Percentiles rank a stretch among this genome's conserved stretches.
Conservation (phyloP, 2,113 vertebrate genomes). For the Neogale vison region DNA sequence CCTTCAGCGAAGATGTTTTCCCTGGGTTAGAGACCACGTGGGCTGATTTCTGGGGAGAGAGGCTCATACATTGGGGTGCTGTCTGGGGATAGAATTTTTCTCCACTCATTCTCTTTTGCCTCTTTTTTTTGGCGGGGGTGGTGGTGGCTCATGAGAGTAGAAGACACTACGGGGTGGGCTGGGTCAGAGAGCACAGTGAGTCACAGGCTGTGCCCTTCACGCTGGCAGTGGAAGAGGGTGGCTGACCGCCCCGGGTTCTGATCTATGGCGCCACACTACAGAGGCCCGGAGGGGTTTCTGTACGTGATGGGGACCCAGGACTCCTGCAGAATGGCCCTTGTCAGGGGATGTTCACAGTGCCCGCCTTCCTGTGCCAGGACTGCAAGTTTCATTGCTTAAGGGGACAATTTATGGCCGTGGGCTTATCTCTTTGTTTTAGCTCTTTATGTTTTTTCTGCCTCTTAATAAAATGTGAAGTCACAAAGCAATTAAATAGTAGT, state of each 20-base stretch:
- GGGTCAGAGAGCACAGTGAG: neutral
- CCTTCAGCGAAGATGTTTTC: neutral
- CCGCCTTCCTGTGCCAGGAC: constrained; percentile 56
- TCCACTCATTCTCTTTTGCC: neutral
- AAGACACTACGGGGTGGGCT: neutral
- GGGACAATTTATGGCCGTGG: constrained; percentile 71
- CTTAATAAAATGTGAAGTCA: constrained; percentile 76
- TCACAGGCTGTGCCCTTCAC: constrained; percentile 65
- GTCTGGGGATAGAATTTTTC: neutral
- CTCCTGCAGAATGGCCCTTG: constrained; percentile 45
- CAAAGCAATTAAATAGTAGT: constrained; percentile 81
- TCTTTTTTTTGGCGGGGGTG: too few relatives aligned
- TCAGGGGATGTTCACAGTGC: constrained; percentile 39
- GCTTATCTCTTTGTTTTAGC: constrained; percentile 71
- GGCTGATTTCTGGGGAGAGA: neutral
- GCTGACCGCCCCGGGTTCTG: constrained; percentile 33
- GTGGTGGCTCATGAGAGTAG: neutral
- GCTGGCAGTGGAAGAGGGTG: neutral
- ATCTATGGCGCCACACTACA: constrained; percentile 22
- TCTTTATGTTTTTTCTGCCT: constrained; percentile 74
- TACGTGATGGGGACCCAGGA: constrained; percentile 56
- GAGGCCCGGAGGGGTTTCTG: neutral
- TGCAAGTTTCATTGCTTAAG: constrained; percentile 70
- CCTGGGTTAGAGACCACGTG: neutral
- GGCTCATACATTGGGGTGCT: neutral